Evolutionary conservation across 2,888 invertebrate genomes (phyloP), one percentile per base, ranked within the genome.

Genomic region (Noctua janthe): DNA sequence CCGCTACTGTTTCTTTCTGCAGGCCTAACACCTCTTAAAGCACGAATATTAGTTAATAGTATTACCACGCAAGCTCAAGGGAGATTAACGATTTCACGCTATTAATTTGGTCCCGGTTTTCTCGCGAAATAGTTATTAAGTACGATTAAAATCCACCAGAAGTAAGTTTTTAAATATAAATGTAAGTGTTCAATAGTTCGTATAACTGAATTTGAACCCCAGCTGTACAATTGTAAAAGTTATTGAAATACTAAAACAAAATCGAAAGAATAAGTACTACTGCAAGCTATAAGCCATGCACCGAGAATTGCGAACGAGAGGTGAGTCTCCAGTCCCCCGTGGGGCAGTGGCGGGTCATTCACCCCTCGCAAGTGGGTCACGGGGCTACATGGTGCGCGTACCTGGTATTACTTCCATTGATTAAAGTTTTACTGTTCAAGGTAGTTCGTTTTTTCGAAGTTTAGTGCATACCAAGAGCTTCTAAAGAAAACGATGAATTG

Each of bases 301-400:
- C 51, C 67, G 56, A 64, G 77, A 66, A 80, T 77, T 83, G 80
- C 89, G 86, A 78, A 79, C 75, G 73, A 82, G 72, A 49, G 72
- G 59, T 35, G 77, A 49, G 67, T 67, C 56, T 20, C 8, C 72
- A n/a, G 77, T 35, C 64, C 71, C 66, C 47, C 5, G 81, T 39
- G 78, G 75, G 83, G 49, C 76, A 67, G 79, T 39, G 69, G 74
- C 56, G 59, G 83, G 76, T 74, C 62, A 56, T 67, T 83, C 78
- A 78, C 84, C 88, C 80, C 71, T 8, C 69, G 59, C 6, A 88
- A 86, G 74, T 88, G 51, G 90, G 88, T 88, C 88, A 89, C 81
- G 77, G 74, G 79, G 79, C 71, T 74, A 71, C 64, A 69, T 15
- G 76, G 77, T 64, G 76, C 79, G 70, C 74, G 84, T 87, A 89